Conservation (phyloP, 2,888 invertebrate species). For the Drosophila sordidapex region DNA sequence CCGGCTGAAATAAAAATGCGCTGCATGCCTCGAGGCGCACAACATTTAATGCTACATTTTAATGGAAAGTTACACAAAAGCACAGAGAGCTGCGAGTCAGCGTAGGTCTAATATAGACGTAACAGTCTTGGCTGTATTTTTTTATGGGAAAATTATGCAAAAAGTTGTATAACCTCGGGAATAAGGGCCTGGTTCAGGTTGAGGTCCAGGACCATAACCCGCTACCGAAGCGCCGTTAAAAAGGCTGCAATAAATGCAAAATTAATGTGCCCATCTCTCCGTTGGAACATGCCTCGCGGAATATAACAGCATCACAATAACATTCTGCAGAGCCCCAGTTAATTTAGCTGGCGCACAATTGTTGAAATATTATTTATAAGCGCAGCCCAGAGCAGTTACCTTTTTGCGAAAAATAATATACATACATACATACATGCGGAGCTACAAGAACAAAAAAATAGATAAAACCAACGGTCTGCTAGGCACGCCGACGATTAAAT, state of each 20-base stretch:
- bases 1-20: neutral
- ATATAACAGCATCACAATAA: conserved; percentile 35
- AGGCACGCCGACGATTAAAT: neutral
- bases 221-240: conserved; percentile 24
- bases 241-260: conserved; percentile 73
- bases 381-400: conserved; percentile 23
- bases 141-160: conserved; percentile 76
- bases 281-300: conserved; percentile 25
- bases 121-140: conserved; percentile 64
- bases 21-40: neutral
- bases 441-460: neutral
- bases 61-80: conserved; percentile 10
- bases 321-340: conserved; percentile 27
- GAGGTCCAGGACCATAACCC: neutral
- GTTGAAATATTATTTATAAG: conserved; percentile 80
- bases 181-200: neutral
- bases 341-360: conserved; percentile 68
- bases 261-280: conserved; percentile 60
- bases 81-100: conserved; percentile 18
- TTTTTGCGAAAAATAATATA: conserved; percentile 6
- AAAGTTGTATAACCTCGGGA: conserved; percentile 56
- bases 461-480: neutral
- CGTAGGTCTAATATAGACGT: conserved; percentile 54
- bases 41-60: conserved; percentile 9
- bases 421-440: neutral